Evolutionary conservation across 2,113 vertebrate species (phyloP), one percentile per base, ranked within the genome.

Genomic region (Ia io): DNA sequence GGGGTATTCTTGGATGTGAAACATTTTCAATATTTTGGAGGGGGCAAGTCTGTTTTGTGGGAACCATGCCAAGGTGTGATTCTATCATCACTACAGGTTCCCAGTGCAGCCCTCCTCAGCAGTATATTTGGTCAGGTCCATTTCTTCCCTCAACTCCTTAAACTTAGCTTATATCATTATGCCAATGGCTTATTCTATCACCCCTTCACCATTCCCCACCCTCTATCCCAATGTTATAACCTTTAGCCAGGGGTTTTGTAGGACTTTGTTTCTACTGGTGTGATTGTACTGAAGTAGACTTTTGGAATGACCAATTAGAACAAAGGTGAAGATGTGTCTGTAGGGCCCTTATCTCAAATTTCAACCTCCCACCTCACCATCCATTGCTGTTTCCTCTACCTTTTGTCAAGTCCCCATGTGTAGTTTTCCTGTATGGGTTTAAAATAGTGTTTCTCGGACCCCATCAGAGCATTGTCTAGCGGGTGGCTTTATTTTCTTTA

Each of bases 401-500:
- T 70, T 82, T 77, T 88, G 12, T n/a, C 32, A 85, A 25, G 6
- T 85, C 40, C 35, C 11, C 61, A 59, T 76, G 32, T 59, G 40
- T 40, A 20, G 12, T 59, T 92, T 87, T 42, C 61, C n/a, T 85
- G 14, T 92, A 1, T 85, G 63, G 2, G 6, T 92, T 87, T 84
- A 74, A 91, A 91, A n/a, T 10, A 40, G 0, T 94, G 37, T 90
- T 80, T 87, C n/a, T 67, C 44, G 84, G 42, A 65, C 14, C 18
- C 13, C 23, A 17, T 74, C 3, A 93, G 56, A 73, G 35, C 17
- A 56, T 35, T 61, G 47, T 11, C 4, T 22, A 88, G 44, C 7
- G 69, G 51, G 44, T 84, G 25, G 23, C 30, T 88, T 90, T 59
- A 42, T 93, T 89, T 79, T 91, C 35, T 93, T 93, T 49, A 53